Evolutionary conservation across 92 coral and sea anemone species (phyloP).

Genomic region (Palythoa grandis): DNA sequence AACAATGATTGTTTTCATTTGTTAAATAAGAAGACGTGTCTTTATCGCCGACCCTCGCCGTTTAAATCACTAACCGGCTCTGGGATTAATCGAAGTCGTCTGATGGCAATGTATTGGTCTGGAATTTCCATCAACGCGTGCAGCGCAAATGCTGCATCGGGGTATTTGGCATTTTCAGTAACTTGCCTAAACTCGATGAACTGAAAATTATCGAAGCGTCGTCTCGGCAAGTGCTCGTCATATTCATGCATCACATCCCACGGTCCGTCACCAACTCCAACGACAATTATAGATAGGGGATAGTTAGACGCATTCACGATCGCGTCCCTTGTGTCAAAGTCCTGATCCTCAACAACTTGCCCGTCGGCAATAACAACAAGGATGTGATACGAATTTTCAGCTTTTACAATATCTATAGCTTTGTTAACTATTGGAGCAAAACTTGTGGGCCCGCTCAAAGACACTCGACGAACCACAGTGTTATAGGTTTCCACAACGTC

Average conservation of each 20-base stretch:
- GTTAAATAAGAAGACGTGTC: conserved; percentile 9
- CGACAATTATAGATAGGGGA: conserved; percentile 87
- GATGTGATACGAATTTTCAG: conserved; percentile 69
- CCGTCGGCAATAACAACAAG: conserved; percentile 95
- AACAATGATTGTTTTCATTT: conserved; percentile 8
- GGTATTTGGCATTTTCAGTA: conserved; percentile 62
- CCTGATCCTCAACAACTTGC: conserved; percentile 92
- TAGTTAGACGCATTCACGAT: conserved; percentile 90
- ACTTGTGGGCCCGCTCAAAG: conserved; percentile 95
- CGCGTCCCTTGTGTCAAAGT: conserved; percentile 76
- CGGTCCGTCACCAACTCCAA: conserved; percentile 99
- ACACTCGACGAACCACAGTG: conserved; percentile 77
- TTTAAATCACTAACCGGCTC: conserved; percentile 30
- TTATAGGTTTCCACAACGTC: conserved; percentile 79
- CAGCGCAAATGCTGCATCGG: conserved; percentile 90
- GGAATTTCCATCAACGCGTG: conserved; percentile 98
- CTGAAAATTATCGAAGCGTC: conserved; percentile 97
- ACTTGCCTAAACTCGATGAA: conserved; percentile 84
- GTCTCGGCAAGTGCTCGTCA: conserved; percentile 81
- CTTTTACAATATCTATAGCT: conserved; percentile 86
- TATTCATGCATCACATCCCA: conserved; percentile 97
- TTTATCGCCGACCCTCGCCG: conserved; percentile 6
- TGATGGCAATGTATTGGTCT: conserved; percentile 85
- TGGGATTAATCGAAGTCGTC: conserved; percentile 70
- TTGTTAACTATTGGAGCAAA: conserved; percentile 91